Evolutionary conservation across 2,797 vertebrate species (phyloP), one percentile per base, ranked within the genome.

Genomic region (Enteromius thamalakanensis): DNA sequence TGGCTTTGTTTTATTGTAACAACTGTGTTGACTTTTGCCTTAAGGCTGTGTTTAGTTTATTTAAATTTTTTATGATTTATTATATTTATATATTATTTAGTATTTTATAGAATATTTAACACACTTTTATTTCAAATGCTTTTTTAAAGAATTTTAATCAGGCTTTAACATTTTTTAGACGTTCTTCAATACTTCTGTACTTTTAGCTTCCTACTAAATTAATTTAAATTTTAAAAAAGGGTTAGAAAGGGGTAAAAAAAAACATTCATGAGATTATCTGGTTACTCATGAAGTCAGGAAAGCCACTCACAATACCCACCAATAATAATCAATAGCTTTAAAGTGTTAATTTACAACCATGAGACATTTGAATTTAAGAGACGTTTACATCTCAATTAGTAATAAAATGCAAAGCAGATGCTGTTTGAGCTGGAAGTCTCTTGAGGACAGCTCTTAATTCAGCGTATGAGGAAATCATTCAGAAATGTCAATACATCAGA

Each of bases 351-450:
- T 8, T 79, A 17, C 49, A 79, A 79, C 29, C 58, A 9, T 0
- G 23, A 67, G 12, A 3, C 23, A 47, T 64, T 64, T 77, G 17
- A 45, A 78, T 65, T 8, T 55, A 0, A 40, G 45, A 14, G 7
- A 26, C 1, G 26, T 79, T 79, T 80, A 17, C 34, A 55, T 80
- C 49, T 80, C 0, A 53, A 29, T 80, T 40, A 21, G n/a, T 55
- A 19, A 62, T 62, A 62, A 62, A 62, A 23, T 60, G 23, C 6
- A 42, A 80, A 42, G 10, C 64, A 53, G 21, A 51, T 51, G 58
- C 58, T 14, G 58, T 15, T 29, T 26, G 58, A 51, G 8, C 47
- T 23, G 3, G 3, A 32, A 64, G 26, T 64, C 62, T 15, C 62
- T 17, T 0, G 26, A 19, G 34, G 11, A 11, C 15, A 68, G 15